Conservation (phyloP, 2,888 invertebrate genomes). For the Caradrina kadenii region DNA sequence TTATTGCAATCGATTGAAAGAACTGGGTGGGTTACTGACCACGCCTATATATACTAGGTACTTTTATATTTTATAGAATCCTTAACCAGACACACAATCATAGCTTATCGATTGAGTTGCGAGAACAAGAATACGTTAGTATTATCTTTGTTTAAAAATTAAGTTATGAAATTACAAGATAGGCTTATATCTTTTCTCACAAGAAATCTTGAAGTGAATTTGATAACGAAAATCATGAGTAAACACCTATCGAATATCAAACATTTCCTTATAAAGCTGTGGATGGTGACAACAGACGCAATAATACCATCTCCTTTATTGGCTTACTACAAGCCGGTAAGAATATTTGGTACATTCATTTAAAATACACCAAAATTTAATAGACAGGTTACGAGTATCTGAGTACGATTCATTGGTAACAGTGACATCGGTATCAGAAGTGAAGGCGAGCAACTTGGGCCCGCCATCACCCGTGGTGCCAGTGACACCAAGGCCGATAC, state of each 20-base stretch:
- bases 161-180: not conserved
- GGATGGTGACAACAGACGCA: not conserved
- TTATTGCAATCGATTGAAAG: conserved; percentile 38
- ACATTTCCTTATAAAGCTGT: not conserved
- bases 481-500: conserved; percentile 63
- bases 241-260: conserved; percentile 6
- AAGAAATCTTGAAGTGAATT: not conserved
- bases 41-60: not conserved
- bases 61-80: conserved; percentile 50
- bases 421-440: conserved; percentile 85
- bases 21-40: conserved; percentile 53
- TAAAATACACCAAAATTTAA: conserved; percentile 34
- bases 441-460: conserved; percentile 83
- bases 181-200: not conserved
- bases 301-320: not conserved
- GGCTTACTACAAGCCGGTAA: conserved; percentile 4
- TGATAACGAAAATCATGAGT: too few relatives aligned
- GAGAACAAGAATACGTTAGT: conserved; percentile 16
- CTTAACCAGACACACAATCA: conserved; percentile 18
- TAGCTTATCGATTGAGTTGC: conserved; percentile 46
- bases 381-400: conserved; percentile 51
- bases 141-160: not conserved
- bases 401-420: conserved; percentile 54
- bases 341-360: not conserved
- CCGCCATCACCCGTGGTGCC: conserved; percentile 66